Base-by-base conservation (phyloP, 2,113 vertebrate species). In the Rana temporaria region DNA sequence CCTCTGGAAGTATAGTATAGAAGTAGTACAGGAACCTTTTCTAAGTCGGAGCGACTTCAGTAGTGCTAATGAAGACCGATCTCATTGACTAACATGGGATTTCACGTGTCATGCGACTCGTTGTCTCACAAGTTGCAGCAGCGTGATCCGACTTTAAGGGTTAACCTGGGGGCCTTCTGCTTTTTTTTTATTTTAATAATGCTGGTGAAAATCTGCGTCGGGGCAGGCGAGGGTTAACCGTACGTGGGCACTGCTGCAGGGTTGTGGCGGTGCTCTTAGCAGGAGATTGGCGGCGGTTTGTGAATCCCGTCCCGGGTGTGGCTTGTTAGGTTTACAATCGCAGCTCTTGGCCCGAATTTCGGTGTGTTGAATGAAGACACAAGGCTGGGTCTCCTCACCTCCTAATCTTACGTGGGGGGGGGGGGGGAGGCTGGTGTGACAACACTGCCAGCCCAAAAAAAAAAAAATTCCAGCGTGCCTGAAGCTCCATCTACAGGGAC, bases 271-370 rank as follows among this genome's bases (percentile, higher is more conserved):
- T 26, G 52, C 62, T 66, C 16, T 32, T 34, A 52, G 20, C 76
- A 71, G 70, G 57, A 82, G 77, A 68, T 84, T 68, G 85, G 80
- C 64, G 56, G 83, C 1, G 70, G 64, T 86, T 57, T 57, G 19
- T 74, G 81, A 81, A 85, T 81, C 81, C 79, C 78, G 81, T 60
- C 81, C 68, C 22, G 86, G 86, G 86, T 84, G 86, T 81, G 86
- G 82, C 68, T 76, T 38, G 68, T 82, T 32, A 55, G 78, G 74
- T 62, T 85, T 87, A 82, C 83, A 87, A 81, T 81, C 70, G 78
- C 71, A 60, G 26, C 60, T 55, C 72, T 71, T 78, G 81, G 86
- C 81, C 78, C 14, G 73, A 56, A 71, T 56, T 77, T 63, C 71
- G 6, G 30, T 57, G 65, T 75, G 84, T 72, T 71, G 19, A 85